Conservation (phyloP, 2,888 invertebrate species). For the Hyalella azteca region DNA sequence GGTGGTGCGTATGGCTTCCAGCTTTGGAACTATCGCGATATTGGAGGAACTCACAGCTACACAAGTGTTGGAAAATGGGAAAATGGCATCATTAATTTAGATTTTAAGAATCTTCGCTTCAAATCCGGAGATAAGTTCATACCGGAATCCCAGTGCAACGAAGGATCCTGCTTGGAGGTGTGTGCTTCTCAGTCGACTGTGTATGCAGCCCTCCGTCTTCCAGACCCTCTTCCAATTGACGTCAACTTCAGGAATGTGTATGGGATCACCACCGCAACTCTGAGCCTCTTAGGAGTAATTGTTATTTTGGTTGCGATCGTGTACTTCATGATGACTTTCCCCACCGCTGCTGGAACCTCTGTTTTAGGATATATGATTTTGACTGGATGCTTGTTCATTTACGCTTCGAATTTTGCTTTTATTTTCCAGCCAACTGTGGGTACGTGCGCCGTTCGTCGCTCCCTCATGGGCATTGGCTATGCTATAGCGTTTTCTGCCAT, state of each 20-base stretch:
- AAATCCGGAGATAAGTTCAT: constrained; percentile 48
- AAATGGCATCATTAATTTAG: constrained; percentile 56
- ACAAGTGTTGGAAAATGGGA: constrained; percentile 59
- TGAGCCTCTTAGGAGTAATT: constrained; percentile 63
- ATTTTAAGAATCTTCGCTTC: constrained; percentile 55
- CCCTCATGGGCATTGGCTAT: constrained; percentile 64
- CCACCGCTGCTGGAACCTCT: constrained; percentile 59
- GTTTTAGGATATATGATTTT: constrained; percentile 65
- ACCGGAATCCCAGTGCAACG: constrained; percentile 58
- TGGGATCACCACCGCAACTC: constrained; percentile 62
- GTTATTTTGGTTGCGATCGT: constrained; percentile 63
- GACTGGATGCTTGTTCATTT: constrained; percentile 64
- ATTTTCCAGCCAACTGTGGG: constrained; percentile 63
- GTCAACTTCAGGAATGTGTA: constrained; percentile 63
- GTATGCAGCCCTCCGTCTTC: constrained; percentile 56
- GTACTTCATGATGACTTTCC: constrained; percentile 63
- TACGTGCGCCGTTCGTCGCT: constrained; percentile 64
- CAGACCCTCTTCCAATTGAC: constrained; percentile 59
- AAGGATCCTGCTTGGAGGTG: constrained; percentile 58
- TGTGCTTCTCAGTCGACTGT: constrained; percentile 58
- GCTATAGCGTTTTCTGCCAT: constrained; percentile 64
- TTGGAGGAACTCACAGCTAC: constrained; percentile 49
- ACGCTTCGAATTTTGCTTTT: constrained; percentile 64
- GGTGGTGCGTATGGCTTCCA: constrained; percentile 50
- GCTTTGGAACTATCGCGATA: constrained; percentile 54